Evolutionary conservation across 2,113 vertebrate species (phyloP).

Genomic region (Ondatra zibethicus): DNA sequence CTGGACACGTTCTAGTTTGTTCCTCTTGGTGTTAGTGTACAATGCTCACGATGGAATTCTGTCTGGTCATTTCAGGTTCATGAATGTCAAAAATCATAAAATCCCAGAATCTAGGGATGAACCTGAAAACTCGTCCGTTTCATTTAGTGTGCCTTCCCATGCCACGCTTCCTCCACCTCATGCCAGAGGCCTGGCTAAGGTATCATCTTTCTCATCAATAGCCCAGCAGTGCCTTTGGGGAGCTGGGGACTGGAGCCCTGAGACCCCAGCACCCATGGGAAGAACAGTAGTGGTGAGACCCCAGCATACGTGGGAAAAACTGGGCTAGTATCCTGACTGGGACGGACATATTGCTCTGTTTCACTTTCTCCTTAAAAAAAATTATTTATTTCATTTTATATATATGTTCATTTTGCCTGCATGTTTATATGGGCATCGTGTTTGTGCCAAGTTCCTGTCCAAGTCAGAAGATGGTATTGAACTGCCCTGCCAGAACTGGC

Average conservation of each 20-base stretch:
- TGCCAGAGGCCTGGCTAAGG: constrained; percentile 1
- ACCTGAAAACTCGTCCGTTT: constrained; percentile 16
- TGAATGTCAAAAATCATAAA: constrained; percentile 37
- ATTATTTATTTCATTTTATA: background rate
- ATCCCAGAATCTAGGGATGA: background rate
- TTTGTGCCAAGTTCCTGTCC: background rate
- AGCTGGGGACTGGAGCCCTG: background rate
- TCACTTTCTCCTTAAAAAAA: background rate
- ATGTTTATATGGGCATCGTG: background rate
- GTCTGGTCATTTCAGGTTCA: constrained; percentile 15
- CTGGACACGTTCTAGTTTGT: constrained; percentile 13
- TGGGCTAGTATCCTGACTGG: background rate
- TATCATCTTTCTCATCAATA: background rate
- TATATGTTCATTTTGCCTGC: background rate
- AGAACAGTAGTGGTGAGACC: background rate
- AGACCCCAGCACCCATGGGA: background rate
- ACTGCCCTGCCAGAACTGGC: background rate
- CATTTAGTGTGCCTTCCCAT: background rate
- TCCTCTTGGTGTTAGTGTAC: constrained; percentile 4
- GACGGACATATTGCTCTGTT: background rate
- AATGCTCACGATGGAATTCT: background rate
- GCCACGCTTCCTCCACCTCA: background rate
- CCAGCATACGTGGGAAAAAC: background rate
- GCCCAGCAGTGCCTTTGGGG: background rate
- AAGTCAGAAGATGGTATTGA: background rate